Evolutionary conservation across 2,797 vertebrate genomes (phyloP).

Genomic region (Oreochromis mossambicus): DNA sequence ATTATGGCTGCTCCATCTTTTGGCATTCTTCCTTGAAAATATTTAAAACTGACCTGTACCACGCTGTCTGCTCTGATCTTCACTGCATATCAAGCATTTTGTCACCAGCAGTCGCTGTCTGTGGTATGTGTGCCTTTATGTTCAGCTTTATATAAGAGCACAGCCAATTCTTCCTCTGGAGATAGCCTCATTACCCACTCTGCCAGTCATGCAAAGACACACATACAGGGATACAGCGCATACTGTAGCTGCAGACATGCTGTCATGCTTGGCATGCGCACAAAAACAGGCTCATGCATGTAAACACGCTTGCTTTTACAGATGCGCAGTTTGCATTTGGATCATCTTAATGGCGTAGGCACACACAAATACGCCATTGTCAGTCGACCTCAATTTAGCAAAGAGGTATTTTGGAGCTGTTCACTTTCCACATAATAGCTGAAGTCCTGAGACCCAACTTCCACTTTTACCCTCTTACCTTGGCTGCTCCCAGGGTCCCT

Average conservation of each 20-base stretch:
- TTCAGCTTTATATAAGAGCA: slow-evolving; percentile 14
- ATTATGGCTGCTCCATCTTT: background rate
- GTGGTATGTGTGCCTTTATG: background rate
- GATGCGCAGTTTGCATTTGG: background rate
- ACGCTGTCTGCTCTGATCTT: background rate
- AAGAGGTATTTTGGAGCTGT: background rate
- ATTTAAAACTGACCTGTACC: background rate
- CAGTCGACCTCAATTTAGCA: background rate
- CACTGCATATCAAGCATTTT: background rate
- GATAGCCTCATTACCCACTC: slow-evolving; percentile 25
- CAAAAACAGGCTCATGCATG: background rate
- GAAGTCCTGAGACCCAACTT: slow-evolving; percentile 11
- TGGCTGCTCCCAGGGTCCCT: background rate
- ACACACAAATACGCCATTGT: background rate
- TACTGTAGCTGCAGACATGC: background rate
- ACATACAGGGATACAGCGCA: background rate
- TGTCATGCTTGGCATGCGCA: background rate
- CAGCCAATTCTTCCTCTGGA: slow-evolving; percentile 15
- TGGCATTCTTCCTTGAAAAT: background rate
- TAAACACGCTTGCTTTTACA: background rate
- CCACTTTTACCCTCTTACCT: slow-evolving; percentile 18
- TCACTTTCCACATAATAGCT: slow-evolving; percentile 15
- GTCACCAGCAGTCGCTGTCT: background rate
- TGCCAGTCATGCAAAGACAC: slow-evolving; percentile 4
- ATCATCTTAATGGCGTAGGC: background rate